Percentiles rank a stretch among this genome's conserved stretches.
These are phyloP conservation scores for Ailuropoda melanoleuca DNA, from an alignment of 2,113 vertebrate genomes.

Conservation along the genomic window DNA sequence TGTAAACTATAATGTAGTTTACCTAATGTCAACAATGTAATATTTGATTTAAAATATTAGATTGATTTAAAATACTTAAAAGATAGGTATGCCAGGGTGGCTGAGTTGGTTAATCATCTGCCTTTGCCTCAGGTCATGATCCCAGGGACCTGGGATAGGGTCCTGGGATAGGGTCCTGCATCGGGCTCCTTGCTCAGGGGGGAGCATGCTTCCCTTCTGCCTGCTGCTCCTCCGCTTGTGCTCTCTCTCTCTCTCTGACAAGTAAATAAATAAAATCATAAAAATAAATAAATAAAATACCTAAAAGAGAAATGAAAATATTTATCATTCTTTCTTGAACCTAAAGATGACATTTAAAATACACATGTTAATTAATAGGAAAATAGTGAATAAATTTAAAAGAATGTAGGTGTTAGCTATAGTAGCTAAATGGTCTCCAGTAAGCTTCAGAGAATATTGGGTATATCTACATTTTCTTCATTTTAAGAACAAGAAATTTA, in stretches of 20 bases:
- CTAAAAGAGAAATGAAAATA: background rate
- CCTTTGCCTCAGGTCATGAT: background rate
- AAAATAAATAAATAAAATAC: background rate
- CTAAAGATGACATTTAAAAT: background rate
- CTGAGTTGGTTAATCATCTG: background rate
- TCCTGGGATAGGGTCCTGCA: no score
- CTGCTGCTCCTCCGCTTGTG: no score
- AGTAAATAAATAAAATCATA: no score
- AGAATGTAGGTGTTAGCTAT: background rate
- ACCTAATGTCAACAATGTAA: background rate
- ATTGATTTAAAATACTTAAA: background rate
- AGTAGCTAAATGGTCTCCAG: background rate
- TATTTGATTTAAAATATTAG: background rate
- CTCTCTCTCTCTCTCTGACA: no score
- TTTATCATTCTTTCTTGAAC: background rate
- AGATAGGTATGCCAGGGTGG: background rate
- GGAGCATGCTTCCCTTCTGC: no score
- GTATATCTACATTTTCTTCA: conserved; percentile 24
- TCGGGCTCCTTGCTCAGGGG: no score
- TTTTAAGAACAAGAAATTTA: conserved; percentile 49
- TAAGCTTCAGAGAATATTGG: background rate
- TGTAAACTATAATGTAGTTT: background rate
- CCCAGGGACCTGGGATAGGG: no score
- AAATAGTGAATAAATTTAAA: conserved; percentile 27
- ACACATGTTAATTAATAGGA: background rate